Percentiles rank a stretch among this genome's conserved stretches.
Evolutionary conservation across 2,888 invertebrate genomes (phyloP).

Genomic region (Parnassius smintheus): DNA sequence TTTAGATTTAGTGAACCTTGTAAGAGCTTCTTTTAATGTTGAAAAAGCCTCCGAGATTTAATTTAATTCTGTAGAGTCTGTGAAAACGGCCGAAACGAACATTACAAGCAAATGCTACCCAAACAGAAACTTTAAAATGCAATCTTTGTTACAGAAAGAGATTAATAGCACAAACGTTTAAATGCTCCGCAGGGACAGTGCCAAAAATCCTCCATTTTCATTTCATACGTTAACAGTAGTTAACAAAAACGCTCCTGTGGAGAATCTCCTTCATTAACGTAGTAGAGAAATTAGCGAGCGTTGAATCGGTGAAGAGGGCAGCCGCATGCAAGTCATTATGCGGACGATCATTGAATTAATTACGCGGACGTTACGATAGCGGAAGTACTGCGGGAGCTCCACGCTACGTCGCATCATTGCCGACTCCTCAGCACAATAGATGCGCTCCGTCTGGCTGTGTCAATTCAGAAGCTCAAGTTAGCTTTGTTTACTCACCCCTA

Average conservation of each 20-base stretch:
- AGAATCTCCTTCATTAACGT: constrained; percentile 68
- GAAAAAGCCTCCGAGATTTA: constrained; percentile 37
- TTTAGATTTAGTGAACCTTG: too few species aligned
- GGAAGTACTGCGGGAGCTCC: constrained; percentile 50
- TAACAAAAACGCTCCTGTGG: constrained; percentile 63
- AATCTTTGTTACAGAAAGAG: constrained; percentile 67
- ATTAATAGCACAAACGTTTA: constrained; percentile 71
- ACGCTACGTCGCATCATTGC: constrained; percentile 35
- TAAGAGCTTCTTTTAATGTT: constrained; percentile 45
- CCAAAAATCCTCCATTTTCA: constrained; percentile 57
- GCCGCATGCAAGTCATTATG: constrained; percentile 77
- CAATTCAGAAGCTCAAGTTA: constrained; percentile 20
- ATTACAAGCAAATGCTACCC: constrained; percentile 65
- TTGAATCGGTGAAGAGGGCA: constrained; percentile 58
- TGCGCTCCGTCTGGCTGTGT: constrained; percentile 14
- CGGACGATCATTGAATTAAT: constrained; percentile 79
- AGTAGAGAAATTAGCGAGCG: constrained; percentile 66
- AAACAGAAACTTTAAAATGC: constrained; percentile 72
- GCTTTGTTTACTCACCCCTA: constrained; percentile 18
- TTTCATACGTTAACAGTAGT: constrained; percentile 42
- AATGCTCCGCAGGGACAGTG: constrained; percentile 62
- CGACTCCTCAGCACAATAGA: constrained; percentile 37
- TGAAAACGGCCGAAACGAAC: constrained; percentile 44
- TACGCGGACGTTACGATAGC: constrained; percentile 57
- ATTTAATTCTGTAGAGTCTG: constrained; percentile 46